Percentiles rank a stretch among this genome's conserved stretches.
These are phyloP conservation scores for Hypolimnas misippus DNA, from an alignment of 2,888 invertebrate species.

Conservation along the genomic window DNA sequence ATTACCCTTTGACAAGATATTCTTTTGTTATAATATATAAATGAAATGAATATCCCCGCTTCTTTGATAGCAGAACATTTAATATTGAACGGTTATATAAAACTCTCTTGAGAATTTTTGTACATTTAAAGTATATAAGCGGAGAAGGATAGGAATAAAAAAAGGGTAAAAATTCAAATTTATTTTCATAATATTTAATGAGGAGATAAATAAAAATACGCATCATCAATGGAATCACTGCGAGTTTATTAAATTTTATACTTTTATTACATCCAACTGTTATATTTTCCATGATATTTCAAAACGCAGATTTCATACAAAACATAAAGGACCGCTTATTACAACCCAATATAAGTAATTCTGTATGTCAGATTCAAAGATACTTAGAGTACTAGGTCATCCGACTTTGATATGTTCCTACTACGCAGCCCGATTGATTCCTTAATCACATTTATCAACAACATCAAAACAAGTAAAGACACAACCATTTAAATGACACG, in stretches of 20 bases:
- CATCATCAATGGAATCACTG: conserved; percentile 81
- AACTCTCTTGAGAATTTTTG: too few species aligned
- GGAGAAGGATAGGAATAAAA: neutral
- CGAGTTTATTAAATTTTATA: conserved; percentile 80
- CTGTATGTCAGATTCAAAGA: conserved; percentile 74
- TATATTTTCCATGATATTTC: conserved; percentile 70
- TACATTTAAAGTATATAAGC: too few species aligned
- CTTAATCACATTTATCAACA: conserved; percentile 81
- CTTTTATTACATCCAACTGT: conserved; percentile 81
- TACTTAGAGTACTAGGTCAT: conserved; percentile 82
- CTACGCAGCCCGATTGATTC: conserved; percentile 73
- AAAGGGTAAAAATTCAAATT: neutral
- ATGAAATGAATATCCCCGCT: too few species aligned
- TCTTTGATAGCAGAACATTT: too few species aligned
- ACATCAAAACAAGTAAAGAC: conserved; percentile 82
- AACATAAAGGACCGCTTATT: conserved; percentile 62
- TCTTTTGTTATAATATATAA: too few species aligned
- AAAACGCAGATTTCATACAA: conserved; percentile 60
- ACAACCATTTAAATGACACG: conserved; percentile 55
- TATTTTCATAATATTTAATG: neutral
- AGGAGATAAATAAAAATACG: conserved; percentile 60
- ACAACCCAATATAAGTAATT: conserved; percentile 54
- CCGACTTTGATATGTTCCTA: conserved; percentile 78
- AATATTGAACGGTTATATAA: too few species aligned
- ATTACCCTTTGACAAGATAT: too few species aligned